Evolutionary conservation across 37 sponge, comb jelly and placozoan genomes (phyloP).

Genomic region (Amphimedon queenslandica): DNA sequence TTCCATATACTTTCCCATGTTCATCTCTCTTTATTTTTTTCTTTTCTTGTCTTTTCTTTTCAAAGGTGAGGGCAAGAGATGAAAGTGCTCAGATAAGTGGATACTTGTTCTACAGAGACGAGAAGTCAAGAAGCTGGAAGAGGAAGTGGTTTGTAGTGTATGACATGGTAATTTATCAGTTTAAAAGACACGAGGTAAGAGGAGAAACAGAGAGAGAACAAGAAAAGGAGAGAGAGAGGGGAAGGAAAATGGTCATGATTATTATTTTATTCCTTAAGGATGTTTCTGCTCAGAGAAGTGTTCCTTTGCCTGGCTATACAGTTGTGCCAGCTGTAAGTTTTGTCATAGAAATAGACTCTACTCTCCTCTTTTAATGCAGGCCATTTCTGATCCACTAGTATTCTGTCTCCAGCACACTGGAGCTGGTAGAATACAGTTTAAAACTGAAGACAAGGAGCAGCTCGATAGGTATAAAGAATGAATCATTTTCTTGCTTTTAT

Average conservation of each 20-base stretch:
- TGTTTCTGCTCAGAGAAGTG: constrained; percentile 55
- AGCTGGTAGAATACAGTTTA: constrained; percentile 46
- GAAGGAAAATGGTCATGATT: background rate
- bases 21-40: no score
- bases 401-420: constrained; percentile 62
- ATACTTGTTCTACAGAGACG: constrained; percentile 46
- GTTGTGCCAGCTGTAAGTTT: no score
- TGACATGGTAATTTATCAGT: constrained; percentile 71
- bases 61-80: constrained; percentile 72
- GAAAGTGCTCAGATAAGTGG: constrained; percentile 71
- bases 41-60: background rate
- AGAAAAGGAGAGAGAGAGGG: background rate
- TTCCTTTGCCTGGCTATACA: constrained; percentile 50
- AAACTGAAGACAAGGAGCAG: constrained; percentile 54
- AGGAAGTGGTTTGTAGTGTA: constrained; percentile 73
- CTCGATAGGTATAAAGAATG: constrained; percentile 22
- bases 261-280: constrained; percentile 25
- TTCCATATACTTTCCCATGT: no score
- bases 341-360: no score
- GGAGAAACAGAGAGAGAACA: background rate
- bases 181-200: constrained; percentile 72
- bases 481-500: background rate
- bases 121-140: constrained; percentile 63
- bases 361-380: background rate
- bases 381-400: constrained; percentile 48